A percentile compares a stretch with the other conserved stretches of the same genome.
phyloP scores from a whole-genome alignment of 1,140 invertebrate genomes.

The Bombus cullumanus region DNA sequence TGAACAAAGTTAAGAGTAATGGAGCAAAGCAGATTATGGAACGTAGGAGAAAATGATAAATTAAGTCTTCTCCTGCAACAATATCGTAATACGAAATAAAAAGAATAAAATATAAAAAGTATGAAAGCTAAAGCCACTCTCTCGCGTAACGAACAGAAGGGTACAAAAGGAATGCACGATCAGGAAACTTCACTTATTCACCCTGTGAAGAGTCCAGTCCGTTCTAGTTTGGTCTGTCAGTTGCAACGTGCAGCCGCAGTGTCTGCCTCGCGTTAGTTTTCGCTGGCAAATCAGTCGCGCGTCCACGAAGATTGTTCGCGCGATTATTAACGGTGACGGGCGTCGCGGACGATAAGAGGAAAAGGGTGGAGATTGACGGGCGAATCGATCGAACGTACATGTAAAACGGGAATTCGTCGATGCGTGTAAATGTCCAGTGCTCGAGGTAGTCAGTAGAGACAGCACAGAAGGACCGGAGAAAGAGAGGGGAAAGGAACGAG shows the following conservation, averaged over 20 bases:
- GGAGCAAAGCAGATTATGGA: neutral
- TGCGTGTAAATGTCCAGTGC: slow-evolving; percentile 39
- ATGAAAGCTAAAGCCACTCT: neutral
- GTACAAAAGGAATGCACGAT: neutral
- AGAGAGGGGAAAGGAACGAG: neutral
- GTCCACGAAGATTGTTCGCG: slow-evolving; percentile 30
- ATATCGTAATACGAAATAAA: too few relatives aligned
- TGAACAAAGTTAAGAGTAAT: neutral
- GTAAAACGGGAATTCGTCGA: slow-evolving; percentile 46
- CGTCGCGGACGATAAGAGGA: slow-evolving; percentile 1
- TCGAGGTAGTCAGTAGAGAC: neutral
- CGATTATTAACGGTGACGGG: slow-evolving; percentile 57
- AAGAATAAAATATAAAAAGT: too few relatives aligned
- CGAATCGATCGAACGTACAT: slow-evolving; percentile 35
- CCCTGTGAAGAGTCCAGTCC: neutral
- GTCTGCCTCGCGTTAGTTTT: neutral
- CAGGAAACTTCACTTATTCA: neutral
- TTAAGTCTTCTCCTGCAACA: neutral
- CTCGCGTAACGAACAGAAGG: neutral
- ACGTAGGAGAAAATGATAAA: neutral
- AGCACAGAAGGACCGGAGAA: neutral
- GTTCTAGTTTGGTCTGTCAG: neutral
- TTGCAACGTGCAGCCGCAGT: neutral
- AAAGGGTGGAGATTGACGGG: slow-evolving; percentile 32
- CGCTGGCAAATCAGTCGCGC: neutral